Conservation (phyloP, 2,797 vertebrate species). For the Rhynchonycteris naso region DNA sequence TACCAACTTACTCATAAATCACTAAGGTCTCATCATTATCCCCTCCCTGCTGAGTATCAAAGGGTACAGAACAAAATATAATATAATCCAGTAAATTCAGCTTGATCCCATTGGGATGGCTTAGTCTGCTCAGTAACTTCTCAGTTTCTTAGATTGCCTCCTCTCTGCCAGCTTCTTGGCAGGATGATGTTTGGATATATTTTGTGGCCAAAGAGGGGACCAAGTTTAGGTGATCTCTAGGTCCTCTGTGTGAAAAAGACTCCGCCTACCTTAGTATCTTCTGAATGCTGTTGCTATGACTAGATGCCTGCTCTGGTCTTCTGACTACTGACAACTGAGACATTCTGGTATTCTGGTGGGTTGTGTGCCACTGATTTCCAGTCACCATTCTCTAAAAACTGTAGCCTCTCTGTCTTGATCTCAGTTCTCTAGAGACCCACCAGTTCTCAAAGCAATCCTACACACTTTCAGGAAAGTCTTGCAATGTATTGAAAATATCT, state of each 20-base stretch:
- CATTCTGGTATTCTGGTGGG: neutral
- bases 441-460: neutral
- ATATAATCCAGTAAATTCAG: neutral
- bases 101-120: neutral
- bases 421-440: neutral
- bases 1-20: neutral
- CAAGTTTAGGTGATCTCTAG: neutral
- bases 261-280: neutral
- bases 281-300: neutral
- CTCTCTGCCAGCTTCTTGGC: neutral
- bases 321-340: neutral
- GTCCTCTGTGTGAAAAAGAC: neutral
- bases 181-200: neutral
- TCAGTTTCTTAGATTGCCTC: neutral
- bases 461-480: neutral
- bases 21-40: neutral
- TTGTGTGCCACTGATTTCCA: neutral
- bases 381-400: neutral
- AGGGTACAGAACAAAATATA: neutral
- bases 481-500: neutral
- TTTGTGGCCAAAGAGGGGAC: neutral
- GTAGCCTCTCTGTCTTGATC: neutral
- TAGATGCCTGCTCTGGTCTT: neutral
- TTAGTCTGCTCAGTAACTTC: neutral
- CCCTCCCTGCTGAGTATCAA: neutral